Evolutionary conservation across 1,140 invertebrate species (phyloP), one percentile per base, ranked within the genome.

Genomic region (Phenacoccus solenopsis): DNA sequence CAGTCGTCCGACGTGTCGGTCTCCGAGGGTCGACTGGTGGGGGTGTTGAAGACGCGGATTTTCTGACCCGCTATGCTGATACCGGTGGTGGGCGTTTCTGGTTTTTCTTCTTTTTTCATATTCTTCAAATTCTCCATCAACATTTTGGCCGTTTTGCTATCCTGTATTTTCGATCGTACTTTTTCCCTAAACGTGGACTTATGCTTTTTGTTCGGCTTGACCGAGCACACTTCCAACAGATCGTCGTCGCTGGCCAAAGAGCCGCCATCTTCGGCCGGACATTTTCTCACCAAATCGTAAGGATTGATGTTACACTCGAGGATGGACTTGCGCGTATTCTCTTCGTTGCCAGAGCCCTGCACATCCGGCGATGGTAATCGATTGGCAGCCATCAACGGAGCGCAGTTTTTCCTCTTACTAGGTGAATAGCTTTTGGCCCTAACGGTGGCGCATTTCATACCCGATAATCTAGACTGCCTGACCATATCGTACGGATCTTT

Each of bases 301-400:
- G 91, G 89, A 79, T 90, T 93, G 13, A 93, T 88, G 76, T 91
- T 85, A 78, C 90, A 91, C 75, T 91, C 88, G 16, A 94, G 79
- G 71, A 93, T 93, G 21, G 89, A 91, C 64, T 84, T 84, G 27
- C 72, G 70, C 25, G 70, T 69, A 24, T 28, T 68, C 24, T 49
- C 68, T 32, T 32, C 72, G 59, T 12, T 61, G 20, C 56, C 12
- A 16, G 64, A n/a, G 1, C 67, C 68, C 28, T 32, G 38, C 16
- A 2, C 69, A 49, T 4, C 70, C 28, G 57, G 68, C 21, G 28
- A 59, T 72, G 64, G 16, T 68, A 30, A 68, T 72, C 69, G 25
- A 75, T 73, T 25, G 79, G 74, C 74, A 84, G 72, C 20, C 0
- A 79, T 77, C 57, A 78, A 76, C 0, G 72, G 38, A 30, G 73